Conservation (phyloP, 2,888 invertebrate species). For the Ectemnius continuus region DNA sequence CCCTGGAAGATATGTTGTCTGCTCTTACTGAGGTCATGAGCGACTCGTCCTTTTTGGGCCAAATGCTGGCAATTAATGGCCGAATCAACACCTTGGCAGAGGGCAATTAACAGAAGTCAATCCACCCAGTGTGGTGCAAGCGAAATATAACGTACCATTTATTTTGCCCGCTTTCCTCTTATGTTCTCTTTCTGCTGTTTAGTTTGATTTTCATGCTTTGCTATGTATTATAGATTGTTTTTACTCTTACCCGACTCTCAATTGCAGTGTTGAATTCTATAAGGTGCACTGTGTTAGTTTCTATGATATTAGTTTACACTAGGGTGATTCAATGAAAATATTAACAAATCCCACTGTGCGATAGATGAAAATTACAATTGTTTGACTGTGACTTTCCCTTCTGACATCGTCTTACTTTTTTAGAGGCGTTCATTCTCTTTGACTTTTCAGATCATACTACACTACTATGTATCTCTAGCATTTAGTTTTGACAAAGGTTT, state of each 20-base stretch:
- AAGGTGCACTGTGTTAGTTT: conserved; percentile 22
- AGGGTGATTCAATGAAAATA: conserved; percentile 38
- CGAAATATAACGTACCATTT: conserved; percentile 59
- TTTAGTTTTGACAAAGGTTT: conserved; percentile 1
- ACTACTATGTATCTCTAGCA: neutral
- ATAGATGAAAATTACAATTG: too few species aligned
- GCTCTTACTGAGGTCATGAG: conserved; percentile 84
- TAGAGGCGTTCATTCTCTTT: neutral
- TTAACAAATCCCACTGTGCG: conserved; percentile 14
- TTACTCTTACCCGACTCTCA: conserved; percentile 3
- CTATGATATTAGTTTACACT: conserved; percentile 22
- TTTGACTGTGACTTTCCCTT: too few species aligned
- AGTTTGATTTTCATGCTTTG: conserved; percentile 43
- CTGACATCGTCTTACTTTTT: neutral
- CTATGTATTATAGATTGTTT: conserved; percentile 35
- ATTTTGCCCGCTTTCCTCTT: conserved; percentile 72
- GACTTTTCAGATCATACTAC: neutral
- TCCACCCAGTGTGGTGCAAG: conserved; percentile 57
- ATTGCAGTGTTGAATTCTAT: neutral
- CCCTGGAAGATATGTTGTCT: conserved; percentile 83
- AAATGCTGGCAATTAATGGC: conserved; percentile 89
- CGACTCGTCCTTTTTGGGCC: conserved; percentile 86
- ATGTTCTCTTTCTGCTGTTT: conserved; percentile 65
- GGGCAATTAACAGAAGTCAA: conserved; percentile 81
- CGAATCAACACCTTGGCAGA: conserved; percentile 89